Evolutionary conservation across 2,797 vertebrate species (phyloP).

Genomic region (Trachops cirrhosus): DNA sequence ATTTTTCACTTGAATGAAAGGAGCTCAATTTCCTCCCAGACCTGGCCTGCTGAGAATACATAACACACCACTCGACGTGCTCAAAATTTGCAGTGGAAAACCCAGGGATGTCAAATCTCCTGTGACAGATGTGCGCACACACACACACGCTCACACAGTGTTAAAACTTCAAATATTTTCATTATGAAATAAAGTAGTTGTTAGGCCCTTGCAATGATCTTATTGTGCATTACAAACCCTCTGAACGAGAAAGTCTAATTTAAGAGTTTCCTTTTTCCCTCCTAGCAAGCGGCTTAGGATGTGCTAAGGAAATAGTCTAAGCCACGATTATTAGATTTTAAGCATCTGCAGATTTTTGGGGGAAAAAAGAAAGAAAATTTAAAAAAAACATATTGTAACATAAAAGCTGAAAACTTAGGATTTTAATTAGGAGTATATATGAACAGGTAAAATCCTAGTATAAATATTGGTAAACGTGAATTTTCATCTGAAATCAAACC

Average conservation of each 20-base stretch:
- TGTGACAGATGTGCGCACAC: background rate
- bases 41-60: background rate
- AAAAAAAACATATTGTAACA: background rate
- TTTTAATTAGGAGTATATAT: conserved; percentile 27
- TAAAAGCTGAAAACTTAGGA: background rate
- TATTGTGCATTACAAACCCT: background rate
- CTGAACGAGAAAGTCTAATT: background rate
- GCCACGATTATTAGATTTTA: background rate
- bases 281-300: background rate
- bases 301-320: background rate
- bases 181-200: background rate
- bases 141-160: background rate
- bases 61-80: background rate
- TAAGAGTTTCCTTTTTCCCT: background rate
- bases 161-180: conserved; percentile 5
- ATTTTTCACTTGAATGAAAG: background rate
- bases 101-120: background rate
- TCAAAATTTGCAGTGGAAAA: background rate
- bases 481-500: conserved; percentile 29
- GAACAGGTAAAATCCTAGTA: background rate
- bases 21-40: background rate
- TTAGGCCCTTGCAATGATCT: background rate
- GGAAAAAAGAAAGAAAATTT: background rate
- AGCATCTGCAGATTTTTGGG: background rate
- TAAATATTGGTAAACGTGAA: background rate